Evolutionary conservation across 2,797 vertebrate genomes (phyloP).

Genomic region (Halcyon smyrnensis): DNA sequence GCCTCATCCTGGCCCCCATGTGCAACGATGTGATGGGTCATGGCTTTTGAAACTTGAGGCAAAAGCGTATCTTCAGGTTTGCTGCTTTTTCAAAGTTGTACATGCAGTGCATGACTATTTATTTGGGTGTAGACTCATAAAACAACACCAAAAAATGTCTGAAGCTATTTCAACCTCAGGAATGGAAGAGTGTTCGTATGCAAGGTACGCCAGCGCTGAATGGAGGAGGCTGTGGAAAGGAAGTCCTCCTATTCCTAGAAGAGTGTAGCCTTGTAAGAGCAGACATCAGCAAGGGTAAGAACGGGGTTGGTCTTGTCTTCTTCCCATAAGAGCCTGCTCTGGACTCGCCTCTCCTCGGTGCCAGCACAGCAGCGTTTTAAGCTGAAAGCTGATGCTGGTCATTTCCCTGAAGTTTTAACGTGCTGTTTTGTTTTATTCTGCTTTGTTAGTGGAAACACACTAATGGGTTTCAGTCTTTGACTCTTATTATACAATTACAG

Average conservation of each 20-base stretch:
- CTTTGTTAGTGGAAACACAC: constrained; percentile 44
- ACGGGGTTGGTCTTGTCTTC: background rate
- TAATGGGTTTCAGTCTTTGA: constrained; percentile 46
- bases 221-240: background rate
- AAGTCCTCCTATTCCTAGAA: background rate
- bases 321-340: background rate
- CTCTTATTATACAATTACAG: constrained; percentile 40
- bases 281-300: background rate
- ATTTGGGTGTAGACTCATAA: background rate
- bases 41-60: background rate
- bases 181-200: background rate
- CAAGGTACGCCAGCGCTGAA: background rate
- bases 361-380: background rate
- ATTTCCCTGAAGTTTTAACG: constrained; percentile 11
- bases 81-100: background rate
- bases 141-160: background rate
- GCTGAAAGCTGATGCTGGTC: background rate
- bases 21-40: background rate
- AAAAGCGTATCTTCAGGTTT: background rate
- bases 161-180: background rate
- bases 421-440: constrained; percentile 27
- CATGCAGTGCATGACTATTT: background rate
- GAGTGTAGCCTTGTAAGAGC: background rate
- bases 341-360: background rate
- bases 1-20: background rate